Base-by-base conservation (phyloP, 2,888 invertebrate genomes). In the Coelopa pilipes region DNA sequence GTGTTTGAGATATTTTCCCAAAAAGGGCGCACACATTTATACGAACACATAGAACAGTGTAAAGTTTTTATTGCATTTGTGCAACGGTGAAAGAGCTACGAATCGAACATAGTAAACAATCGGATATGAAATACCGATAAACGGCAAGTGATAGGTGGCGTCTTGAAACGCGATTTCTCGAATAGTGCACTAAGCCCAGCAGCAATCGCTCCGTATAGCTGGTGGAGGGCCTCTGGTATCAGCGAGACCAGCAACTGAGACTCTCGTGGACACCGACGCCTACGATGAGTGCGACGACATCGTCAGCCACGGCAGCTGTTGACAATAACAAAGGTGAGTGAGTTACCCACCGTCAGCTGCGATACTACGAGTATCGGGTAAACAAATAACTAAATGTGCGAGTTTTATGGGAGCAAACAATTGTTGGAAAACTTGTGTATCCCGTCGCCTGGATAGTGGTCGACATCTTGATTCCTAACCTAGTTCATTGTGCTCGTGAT, bases 391-490 rank as follows among this genome's bases (percentile, higher is more conserved):
- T 46, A 46, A 17, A 46, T 63, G 46, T 19, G 19, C 19, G 46
- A 60, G 10, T 19, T n/a, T n/a, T n/a, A 60, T 60, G 13, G 19
- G 0, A 10, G 47, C 11, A 1, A 45, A 45, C 5, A 17, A 3
- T 15, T 65, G 65, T 65, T 46, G 19, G 19, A 11, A 47, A 47
- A 65, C 45, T 24, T 71, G 7, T 71, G 63, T 71, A 71, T 60
- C 70, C 45, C 49, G 13, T 71, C 17, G 63, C 17, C 34, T 34
- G 34, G 34, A 34, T 34, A 7, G 34, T 12, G 53, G 63, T 49
- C 71, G 71, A 63, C 71, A 71, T 71, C 46, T 71, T 71, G 63
- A 55, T 71, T 63, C 24, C 55, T 71, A 71, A 65, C 63, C 71
- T 63, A 53, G 50, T 63, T 71, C 7, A 24, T 47, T 15, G n/a